Evolutionary conservation across 2,888 invertebrate species (phyloP).

Genomic region (Apodemia mormo): DNA sequence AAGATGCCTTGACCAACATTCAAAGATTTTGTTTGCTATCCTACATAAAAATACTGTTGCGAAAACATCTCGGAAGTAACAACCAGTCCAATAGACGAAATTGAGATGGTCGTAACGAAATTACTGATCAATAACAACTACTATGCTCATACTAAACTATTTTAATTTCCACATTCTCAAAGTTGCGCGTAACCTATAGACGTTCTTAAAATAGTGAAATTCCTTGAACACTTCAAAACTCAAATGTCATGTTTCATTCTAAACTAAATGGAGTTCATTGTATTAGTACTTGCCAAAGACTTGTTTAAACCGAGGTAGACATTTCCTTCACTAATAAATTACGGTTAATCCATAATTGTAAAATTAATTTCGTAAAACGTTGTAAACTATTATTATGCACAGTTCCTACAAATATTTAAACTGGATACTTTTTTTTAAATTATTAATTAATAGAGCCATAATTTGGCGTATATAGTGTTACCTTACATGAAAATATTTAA

Average conservation of each 20-base stretch:
- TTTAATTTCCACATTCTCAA: slow-evolving; percentile 5
- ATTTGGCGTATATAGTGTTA: too few species aligned
- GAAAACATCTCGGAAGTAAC: too few species aligned
- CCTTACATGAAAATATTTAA: too few species aligned
- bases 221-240: slow-evolving; percentile 39
- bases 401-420: too few species aligned
- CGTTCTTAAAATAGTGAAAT: slow-evolving; percentile 43
- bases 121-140: neutral
- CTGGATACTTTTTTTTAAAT: too few species aligned
- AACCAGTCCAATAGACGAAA: neutral
- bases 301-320: neutral
- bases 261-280: slow-evolving; percentile 29
- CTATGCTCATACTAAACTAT: neutral
- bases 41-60: too few species aligned
- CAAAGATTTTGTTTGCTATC: too few species aligned
- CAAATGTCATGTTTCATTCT: slow-evolving; percentile 40
- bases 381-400: too few species aligned
- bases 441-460: too few species aligned
- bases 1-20: too few species aligned
- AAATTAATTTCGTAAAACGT: too few species aligned
- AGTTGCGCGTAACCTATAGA: slow-evolving; percentile 31
- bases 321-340: neutral
- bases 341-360: too few species aligned
- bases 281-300: slow-evolving; percentile 33
- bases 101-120: neutral